phyloP scores from a whole-genome alignment of 2,888 invertebrate genomes.

The Antitype chi region DNA sequence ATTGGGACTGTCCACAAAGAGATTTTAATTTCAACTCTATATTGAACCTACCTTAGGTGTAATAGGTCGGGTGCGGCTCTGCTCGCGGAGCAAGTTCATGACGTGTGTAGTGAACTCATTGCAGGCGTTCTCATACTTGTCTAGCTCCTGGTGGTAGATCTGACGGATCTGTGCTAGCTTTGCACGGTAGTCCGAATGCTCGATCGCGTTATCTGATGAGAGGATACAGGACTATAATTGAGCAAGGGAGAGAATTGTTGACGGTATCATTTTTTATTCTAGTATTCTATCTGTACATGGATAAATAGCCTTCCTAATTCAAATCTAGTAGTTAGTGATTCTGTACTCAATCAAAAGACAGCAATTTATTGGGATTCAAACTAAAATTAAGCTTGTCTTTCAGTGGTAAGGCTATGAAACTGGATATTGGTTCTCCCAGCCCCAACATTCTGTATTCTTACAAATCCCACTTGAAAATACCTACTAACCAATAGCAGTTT shows the following conservation, averaged over 20 bases:
- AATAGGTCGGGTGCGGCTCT: slow-evolving; percentile 99
- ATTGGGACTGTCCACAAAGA: no score
- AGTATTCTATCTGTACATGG: no score
- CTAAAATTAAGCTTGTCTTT: neutral
- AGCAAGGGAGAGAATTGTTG: no score
- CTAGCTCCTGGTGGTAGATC: slow-evolving; percentile 99
- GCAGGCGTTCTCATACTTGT: slow-evolving; percentile 99
- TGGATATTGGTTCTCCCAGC: neutral
- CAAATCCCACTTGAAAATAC: slow-evolving; percentile 7
- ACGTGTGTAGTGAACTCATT: slow-evolving; percentile 99
- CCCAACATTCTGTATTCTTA: neutral
- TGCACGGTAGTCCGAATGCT: slow-evolving; percentile 99
- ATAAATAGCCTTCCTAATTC: neutral
- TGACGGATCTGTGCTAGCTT: slow-evolving; percentile 99
- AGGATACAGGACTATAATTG: neutral
- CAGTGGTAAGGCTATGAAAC: neutral
- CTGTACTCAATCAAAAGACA: neutral
- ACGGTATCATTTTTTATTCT: no score
- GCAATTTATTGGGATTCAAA: neutral
- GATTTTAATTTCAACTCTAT: no score
- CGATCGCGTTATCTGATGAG: slow-evolving; percentile 96
- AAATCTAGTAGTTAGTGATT: no score
- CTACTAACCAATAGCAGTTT: slow-evolving; percentile 4
- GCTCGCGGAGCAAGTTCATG: slow-evolving; percentile 98
- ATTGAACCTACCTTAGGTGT: slow-evolving; percentile 93